A percentile compares a stretch with the other conserved stretches of the same genome.
Evolutionary conservation across 2,888 invertebrate species (phyloP).

Genomic region (Tinea semifulvella): DNA sequence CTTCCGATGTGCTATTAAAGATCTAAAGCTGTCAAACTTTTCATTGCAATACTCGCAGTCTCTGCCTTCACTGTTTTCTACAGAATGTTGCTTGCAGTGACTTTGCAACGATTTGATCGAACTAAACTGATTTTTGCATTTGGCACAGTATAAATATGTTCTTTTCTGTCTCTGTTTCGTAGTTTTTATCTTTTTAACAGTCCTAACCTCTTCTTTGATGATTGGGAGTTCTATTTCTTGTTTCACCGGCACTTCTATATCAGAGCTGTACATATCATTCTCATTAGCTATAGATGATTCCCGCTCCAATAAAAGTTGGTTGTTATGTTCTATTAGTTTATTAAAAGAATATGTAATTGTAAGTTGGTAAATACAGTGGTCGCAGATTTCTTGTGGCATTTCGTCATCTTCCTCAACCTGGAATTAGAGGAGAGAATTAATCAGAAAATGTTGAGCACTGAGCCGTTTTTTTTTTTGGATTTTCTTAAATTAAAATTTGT

Average conservation of each 20-base stretch:
- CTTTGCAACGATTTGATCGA: slow-evolving; percentile 34
- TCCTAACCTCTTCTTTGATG: slow-evolving; percentile 22
- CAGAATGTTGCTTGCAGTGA: slow-evolving; percentile 45
- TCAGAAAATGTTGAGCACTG: too few relatives aligned
- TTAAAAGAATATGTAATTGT: slow-evolving; percentile 58
- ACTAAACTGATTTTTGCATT: slow-evolving; percentile 46
- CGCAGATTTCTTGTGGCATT: slow-evolving; percentile 45
- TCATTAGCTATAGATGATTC: slow-evolving; percentile 11
- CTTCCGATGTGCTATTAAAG: slow-evolving; percentile 49
- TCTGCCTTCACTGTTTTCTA: slow-evolving; percentile 39
- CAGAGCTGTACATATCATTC: slow-evolving; percentile 34
- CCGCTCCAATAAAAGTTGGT: slow-evolving; percentile 20
- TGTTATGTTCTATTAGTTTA: slow-evolving; percentile 44
- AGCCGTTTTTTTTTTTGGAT: too few relatives aligned
- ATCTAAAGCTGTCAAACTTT: slow-evolving; percentile 53
- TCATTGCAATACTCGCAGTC: slow-evolving; percentile 57
- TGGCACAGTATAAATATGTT: slow-evolving; percentile 42
- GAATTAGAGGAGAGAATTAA: too few relatives aligned
- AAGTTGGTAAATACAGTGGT: slow-evolving; percentile 52
- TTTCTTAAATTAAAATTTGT: too few relatives aligned
- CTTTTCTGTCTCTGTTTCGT: too few relatives aligned
- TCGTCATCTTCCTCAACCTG: slow-evolving; percentile 34
- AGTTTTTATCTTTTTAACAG: slow-evolving; percentile 19
- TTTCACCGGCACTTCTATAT: slow-evolving; percentile 22
- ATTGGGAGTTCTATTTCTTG: slow-evolving; percentile 22